Base-by-base conservation (phyloP, 2,113 vertebrate genomes). In the Periophthalmodon schlosseri region DNA sequence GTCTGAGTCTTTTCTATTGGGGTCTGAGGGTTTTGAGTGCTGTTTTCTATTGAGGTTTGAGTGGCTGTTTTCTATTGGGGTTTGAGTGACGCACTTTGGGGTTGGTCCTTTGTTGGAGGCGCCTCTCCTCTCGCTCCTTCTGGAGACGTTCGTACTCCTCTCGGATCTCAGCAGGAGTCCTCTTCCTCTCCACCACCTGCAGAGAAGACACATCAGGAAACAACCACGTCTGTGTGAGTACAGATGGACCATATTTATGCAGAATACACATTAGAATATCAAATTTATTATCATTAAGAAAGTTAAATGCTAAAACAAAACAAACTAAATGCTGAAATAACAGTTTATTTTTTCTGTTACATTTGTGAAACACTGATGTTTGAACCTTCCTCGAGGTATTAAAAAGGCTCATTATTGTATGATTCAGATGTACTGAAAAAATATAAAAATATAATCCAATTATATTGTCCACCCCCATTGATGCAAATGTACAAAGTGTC, bases 141-240 rank as follows among this genome's bases (percentile, higher is more conserved):
- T 99, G 97, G 81, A 99, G 93, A 68, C 96, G 95, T 86, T 99
- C 97, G 66, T 96, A 99, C 88, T 99, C 98, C 70, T 99, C 98
- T 78, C 96, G 93, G 81, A 99, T 99, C 88, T 99, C 98, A 3
- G 95, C 95, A 0, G 97, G 96, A 5, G 97, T 97, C 88, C 96
- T 94, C 89, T 91, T 96, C 84, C 98, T 95, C 61, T 99, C 97
- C 90, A 99, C 97, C 79, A 99, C 95, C 98, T 99, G 76, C 1
- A 79, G 63, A 16, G 60, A 21, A 56, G 52, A 20, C 18, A 56
- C 39, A 44, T 44, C 8, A 44, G 39, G 39, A 44, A 44, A 44
- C 39, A 44, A 44, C 8, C 28, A 28, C 28, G 28, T 28, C 28
- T 28, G 28, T 28, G 54, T 68, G 72, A 44, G 11, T 54, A 56